Evolutionary conservation across 2,113 vertebrate genomes (phyloP), one percentile per base, ranked within the genome.

Genomic region (Phocoena sinus): DNA sequence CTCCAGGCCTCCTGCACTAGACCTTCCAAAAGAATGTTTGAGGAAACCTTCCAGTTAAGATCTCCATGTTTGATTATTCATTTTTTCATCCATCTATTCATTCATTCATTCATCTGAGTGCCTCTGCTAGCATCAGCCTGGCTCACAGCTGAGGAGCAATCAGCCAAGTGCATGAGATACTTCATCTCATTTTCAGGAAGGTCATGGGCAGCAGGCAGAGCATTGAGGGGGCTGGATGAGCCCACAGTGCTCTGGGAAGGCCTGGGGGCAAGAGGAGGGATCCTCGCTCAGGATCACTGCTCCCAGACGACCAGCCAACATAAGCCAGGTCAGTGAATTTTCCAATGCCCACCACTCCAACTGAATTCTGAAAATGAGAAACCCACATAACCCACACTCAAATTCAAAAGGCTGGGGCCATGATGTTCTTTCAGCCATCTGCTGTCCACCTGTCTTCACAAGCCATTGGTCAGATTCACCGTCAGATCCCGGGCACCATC

Each of bases 191-290:
- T 36, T 56, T 62, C 14, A 10, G 53, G 60, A 70, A 62, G 50
- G 12, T 50, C 0, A 0, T 1, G n/a, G 20, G 2, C 33, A 36
- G 50, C 60, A 13, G 31, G 13, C 31, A 62, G 58, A n/a, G 47
- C 17, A 14, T 18, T 67, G 13, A 18, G 2, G 17, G 8, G 4
- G 15, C 26, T 58, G 70, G 44, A 65, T 23, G 6, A 31, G 28
- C 2, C 28, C 4, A 2, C 28, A 21, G 20, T 0, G 0, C 15
- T 65, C 25, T 33, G 18, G 67, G 50, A 50, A 38, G 5, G 18
- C 2, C 3, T 25, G 1, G 12, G 15, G 62, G 26, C 1, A 8
- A 47, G n/a, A 47, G 5, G 33, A 65, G 7, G 33, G 60, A 56
- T 11, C 25, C 62, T 79, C 0, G 25, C 47, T 50, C 67, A 15